A percentile compares a stretch with the other conserved stretches of the same genome.
phyloP scores from a whole-genome alignment of 2,113 vertebrate species.

The Salvelinus fontinalis region DNA sequence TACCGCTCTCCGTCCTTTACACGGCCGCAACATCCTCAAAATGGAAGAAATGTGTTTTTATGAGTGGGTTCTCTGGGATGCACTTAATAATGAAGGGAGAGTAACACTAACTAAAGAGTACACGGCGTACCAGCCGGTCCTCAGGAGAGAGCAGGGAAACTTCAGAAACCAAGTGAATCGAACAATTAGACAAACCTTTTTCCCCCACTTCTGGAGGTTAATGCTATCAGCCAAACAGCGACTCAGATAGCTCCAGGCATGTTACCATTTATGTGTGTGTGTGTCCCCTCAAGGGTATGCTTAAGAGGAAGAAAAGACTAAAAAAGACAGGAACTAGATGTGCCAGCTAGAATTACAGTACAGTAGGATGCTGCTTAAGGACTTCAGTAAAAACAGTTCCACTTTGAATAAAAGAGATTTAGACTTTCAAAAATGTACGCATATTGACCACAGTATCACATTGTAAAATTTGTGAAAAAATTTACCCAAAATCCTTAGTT shows the following conservation, averaged over 20 bases:
- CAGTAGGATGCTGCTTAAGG: constrained; percentile 41
- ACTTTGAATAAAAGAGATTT: background rate
- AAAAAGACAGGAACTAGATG: too few relatives aligned
- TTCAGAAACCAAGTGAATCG: constrained; percentile 73
- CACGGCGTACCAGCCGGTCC: constrained; percentile 82
- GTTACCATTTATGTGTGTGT: constrained; percentile 54
- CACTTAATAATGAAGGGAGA: constrained; percentile 92
- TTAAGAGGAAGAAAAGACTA: too few relatives aligned
- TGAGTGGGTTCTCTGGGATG: constrained; percentile 79
- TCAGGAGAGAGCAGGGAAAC: constrained; percentile 74
- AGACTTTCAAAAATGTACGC: too few relatives aligned
- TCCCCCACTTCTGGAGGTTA: constrained; percentile 74
- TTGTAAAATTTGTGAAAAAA: background rate
- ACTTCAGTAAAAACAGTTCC: background rate
- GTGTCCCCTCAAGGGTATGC: constrained; percentile 33
- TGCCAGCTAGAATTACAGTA: too few relatives aligned
- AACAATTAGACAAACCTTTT: constrained; percentile 80
- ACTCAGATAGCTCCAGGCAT: constrained; percentile 80
- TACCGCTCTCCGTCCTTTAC: constrained; percentile 37
- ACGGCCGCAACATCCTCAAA: constrained; percentile 81
- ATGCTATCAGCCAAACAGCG: constrained; percentile 80
- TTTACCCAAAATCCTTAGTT: background rate
- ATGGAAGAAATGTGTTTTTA: constrained; percentile 94
- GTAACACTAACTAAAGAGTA: constrained; percentile 76
- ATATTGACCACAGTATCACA: too few relatives aligned